A percentile compares a stretch with the other conserved stretches of the same genome.
Conservation (phyloP, 2,888 invertebrate species). For the Meiosimyza platycephala region DNA sequence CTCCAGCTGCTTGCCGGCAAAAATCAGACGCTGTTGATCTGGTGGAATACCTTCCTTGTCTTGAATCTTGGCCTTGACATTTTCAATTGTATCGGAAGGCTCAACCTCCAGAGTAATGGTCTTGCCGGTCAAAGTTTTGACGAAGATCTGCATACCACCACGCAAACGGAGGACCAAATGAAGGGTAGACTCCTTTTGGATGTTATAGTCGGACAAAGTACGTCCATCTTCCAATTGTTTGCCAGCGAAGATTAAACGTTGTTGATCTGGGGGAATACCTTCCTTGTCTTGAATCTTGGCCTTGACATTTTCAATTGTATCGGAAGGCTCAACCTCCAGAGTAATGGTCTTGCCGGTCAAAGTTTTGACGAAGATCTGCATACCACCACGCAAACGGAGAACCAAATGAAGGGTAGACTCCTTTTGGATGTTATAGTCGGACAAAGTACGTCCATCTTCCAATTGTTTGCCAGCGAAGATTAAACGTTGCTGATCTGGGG, state of each 20-base stretch:
- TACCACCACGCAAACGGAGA: slow-evolving; percentile 47
- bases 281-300: slow-evolving; percentile 49
- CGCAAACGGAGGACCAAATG: slow-evolving; percentile 82
- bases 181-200: slow-evolving; percentile 71
- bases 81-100: slow-evolving; percentile 47
- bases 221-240: slow-evolving; percentile 64
- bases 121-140: slow-evolving; percentile 52
- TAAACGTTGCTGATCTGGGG: slow-evolving; percentile 49
- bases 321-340: slow-evolving; percentile 46
- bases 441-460: slow-evolving; percentile 47
- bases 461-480: slow-evolving; percentile 49
- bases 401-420: slow-evolving; percentile 48
- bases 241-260: slow-evolving; percentile 48
- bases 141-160: slow-evolving; percentile 50
- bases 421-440: slow-evolving; percentile 48
- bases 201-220: slow-evolving; percentile 82
- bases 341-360: slow-evolving; percentile 48
- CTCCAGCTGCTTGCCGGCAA: slow-evolving; percentile 46
- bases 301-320: slow-evolving; percentile 47
- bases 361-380: slow-evolving; percentile 48
- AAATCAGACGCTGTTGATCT: slow-evolving; percentile 48
- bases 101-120: slow-evolving; percentile 43
- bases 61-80: slow-evolving; percentile 47
- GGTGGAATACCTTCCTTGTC: slow-evolving; percentile 48
- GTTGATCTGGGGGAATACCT: slow-evolving; percentile 49